Evolutionary conservation across 1,140 invertebrate species (phyloP).

Genomic region (Pinna nobilis): DNA sequence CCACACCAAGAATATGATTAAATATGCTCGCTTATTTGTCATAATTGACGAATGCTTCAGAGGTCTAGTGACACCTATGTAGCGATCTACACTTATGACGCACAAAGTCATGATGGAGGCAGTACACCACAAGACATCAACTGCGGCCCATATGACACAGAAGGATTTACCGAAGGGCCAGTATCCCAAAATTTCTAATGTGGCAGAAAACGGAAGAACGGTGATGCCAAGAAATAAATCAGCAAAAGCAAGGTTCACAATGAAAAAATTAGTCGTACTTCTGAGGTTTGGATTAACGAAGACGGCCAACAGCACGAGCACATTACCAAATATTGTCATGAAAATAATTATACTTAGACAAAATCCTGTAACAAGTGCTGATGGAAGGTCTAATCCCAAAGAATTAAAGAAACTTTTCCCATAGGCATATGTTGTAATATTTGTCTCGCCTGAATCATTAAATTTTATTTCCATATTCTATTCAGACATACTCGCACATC

Average conservation of each 20-base stretch:
- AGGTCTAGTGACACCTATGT: constrained; percentile 74
- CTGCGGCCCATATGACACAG: constrained; percentile 74
- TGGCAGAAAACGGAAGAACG: constrained; percentile 74
- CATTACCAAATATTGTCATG: constrained; percentile 81
- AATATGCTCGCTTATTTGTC: constrained; percentile 80
- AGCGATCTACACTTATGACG: constrained; percentile 76
- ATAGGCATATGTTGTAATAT: background rate
- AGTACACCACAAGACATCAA: constrained; percentile 75
- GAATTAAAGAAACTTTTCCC: background rate
- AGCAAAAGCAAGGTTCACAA: constrained; percentile 87
- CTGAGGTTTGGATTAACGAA: constrained; percentile 90
- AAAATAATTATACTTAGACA: constrained; percentile 48
- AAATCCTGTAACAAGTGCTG: constrained; percentile 36
- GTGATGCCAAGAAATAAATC: constrained; percentile 73
- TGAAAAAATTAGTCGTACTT: constrained; percentile 96
- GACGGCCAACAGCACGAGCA: constrained; percentile 89
- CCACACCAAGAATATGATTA: constrained; percentile 98
- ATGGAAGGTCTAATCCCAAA: constrained; percentile 8
- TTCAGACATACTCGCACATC: no score
- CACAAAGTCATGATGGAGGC: constrained; percentile 76
- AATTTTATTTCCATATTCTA: background rate
- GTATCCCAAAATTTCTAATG: constrained; percentile 58
- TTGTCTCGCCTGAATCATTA: background rate
- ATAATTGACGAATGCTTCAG: constrained; percentile 68
- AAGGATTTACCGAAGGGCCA: constrained; percentile 73